Base-by-base conservation (phyloP, 2,797 vertebrate species). In the Perodicticus potto region DNA sequence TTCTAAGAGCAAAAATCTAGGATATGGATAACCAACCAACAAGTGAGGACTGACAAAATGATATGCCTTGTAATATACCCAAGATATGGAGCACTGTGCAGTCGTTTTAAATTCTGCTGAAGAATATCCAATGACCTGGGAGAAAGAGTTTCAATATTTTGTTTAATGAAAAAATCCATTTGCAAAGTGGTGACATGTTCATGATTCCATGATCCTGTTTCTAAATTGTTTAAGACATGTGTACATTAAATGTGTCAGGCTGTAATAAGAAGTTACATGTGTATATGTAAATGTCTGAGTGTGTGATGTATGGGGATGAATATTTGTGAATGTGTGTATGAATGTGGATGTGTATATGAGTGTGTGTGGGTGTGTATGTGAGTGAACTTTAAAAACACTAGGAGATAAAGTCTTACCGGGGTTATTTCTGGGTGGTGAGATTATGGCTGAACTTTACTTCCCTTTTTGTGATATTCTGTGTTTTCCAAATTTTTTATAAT, bases 401-500 rank as follows among this genome's bases (percentile, higher is more conserved):
- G 22, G 34, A 65, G 77, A 65, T n/a, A 61, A 85, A 69, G n/a
- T 20, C 34, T 74, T 29, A 37, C 32, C 17, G 1, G 20, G 20
- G 53, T 78, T 73, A 81, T 49, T 76, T 40, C 92, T 76, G 53
- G 29, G 17, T 49, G 49, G 49, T 65, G 20, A 19, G 9, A 74
- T 70, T 74, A 67, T 9, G 49, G 27, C 23, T 32, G 23, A 83
- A 76, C 13, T 88, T 82, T 69, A 87, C 53, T 86, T 96, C 17
- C 37, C 65, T 96, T 84, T 91, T 45, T 37, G 32, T 19, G 10
- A 22, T 90, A 83, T 94, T 86, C 57, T 77, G 11, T 69, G 65
- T 92, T 91, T 88, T 92, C 72, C 37, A 94, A 72, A n/a, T 73
- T 88, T 87, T 86, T 67, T 84, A 72, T 7, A 92, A 73, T 67